These are phyloP conservation scores for Cyprinodon brontotheroides DNA, from an alignment of 2,113 vertebrate species.

Conservation along the genomic window DNA sequence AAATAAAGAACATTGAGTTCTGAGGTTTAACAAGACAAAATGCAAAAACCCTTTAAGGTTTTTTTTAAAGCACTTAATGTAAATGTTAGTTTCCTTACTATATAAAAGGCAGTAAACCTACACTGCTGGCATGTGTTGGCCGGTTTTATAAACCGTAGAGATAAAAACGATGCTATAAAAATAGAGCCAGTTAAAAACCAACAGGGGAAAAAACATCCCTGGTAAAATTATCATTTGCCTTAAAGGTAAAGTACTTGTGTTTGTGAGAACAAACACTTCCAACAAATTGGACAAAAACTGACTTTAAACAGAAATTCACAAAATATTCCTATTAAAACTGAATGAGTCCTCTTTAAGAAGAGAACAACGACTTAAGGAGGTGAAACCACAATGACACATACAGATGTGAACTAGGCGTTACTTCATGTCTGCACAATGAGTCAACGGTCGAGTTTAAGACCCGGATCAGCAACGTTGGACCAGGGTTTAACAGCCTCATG, in stretches of 20 bases:
- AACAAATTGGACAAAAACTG: too few relatives aligned
- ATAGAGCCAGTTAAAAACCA: background rate
- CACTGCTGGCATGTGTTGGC: background rate
- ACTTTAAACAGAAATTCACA: background rate
- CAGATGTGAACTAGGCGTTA: background rate
- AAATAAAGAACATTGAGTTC: too few relatives aligned
- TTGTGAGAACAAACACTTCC: background rate
- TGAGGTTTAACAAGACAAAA: too few relatives aligned
- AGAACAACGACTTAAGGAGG: slow-evolving; percentile 1
- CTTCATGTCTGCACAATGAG: slow-evolving; percentile 3
- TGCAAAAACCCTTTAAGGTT: too few relatives aligned
- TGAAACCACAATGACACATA: background rate
- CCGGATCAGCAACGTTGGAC: slow-evolving; percentile 45
- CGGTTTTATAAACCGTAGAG: background rate
- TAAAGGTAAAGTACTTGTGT: too few relatives aligned
- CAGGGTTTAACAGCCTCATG: slow-evolving; percentile 39
- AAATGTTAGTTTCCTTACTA: background rate
- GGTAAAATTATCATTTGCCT: too few relatives aligned
- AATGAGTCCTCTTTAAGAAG: slow-evolving; percentile 1
- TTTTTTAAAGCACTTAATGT: background rate
- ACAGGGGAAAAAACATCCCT: background rate
- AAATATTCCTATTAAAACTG: background rate
- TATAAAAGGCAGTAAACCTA: background rate
- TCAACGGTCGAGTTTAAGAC: slow-evolving; percentile 26
- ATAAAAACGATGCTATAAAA: background rate